Evolutionary conservation across 2,797 vertebrate species (phyloP), one percentile per base, ranked within the genome.

Genomic region (Menidia menidia): DNA sequence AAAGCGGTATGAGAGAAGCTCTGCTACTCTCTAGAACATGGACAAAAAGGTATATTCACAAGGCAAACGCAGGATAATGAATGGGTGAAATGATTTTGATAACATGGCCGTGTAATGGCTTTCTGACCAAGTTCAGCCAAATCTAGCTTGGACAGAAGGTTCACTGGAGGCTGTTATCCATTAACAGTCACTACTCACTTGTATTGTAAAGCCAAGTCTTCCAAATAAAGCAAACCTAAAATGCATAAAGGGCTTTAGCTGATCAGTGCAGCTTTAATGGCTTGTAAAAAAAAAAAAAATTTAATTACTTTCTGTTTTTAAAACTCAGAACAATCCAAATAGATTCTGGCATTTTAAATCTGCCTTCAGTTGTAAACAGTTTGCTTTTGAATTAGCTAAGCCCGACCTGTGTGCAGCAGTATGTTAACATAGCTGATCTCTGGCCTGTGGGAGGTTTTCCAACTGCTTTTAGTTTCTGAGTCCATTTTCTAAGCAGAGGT

Each of bases 1-100:
- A 78, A 81, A 81, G 51, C 42, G 55, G 77, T 15, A 13, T 14
- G 33, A 68, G 65, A 56, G 32, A 67, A 56, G n/a, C 41, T 25
- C 39, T 41, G 33, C 44, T 25, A 1, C 18, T 44, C 31, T 48
- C 51, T 5, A 52, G 3, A 33, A 57, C 39, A 30, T 18, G 0
- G 55, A 32, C 8, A 16, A 42, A 59, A 15, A 52, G 44, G 56
- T 42, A 14, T 48, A 15, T 39, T 13, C 15, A 31, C 3, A 10
- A 58, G 19, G 11, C 0, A 60, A 70, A 67, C 45, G 18, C 13
- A 62, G 48, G 19, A 43, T 14, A 4, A 4, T 18, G 6, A 32
- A 6, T 13, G 12, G 30, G 7, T 15, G 6, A 39, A 39, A 45
- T 30, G 25, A 71, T 45, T 59, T 43, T 75, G 68, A 68, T 31